Percentiles rank a stretch among this genome's conserved stretches.
Conservation (phyloP, 2,888 invertebrate genomes). For the Melanophora roralis region DNA sequence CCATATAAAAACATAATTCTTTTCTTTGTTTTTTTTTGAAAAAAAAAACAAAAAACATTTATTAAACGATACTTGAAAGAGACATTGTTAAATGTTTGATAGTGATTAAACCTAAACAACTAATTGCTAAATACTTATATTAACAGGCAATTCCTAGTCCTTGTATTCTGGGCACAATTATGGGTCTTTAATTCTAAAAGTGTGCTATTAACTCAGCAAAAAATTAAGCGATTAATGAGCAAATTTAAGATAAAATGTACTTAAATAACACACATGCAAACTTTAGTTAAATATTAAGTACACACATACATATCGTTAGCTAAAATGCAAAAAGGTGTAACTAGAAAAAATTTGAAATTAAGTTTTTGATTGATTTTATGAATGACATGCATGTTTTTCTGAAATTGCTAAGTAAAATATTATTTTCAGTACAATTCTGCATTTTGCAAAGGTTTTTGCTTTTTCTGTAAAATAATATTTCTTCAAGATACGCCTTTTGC, state of each 20-base stretch:
- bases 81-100: neutral
- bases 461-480: too few relatives aligned
- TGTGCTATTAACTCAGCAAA: constrained; percentile 55
- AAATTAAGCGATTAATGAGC: constrained; percentile 71
- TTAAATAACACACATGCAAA: neutral
- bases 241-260: constrained; percentile 69
- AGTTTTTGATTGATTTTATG: too few relatives aligned
- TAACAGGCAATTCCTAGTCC: neutral
- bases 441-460: too few relatives aligned
- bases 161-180: neutral
- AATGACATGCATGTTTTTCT: too few relatives aligned
- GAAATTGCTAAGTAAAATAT: too few relatives aligned
- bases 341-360: too few relatives aligned
- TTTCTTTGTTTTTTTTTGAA: neutral
- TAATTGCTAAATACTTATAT: neutral
- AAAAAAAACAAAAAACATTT: neutral
- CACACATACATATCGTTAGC: too few relatives aligned
- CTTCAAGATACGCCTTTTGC: too few relatives aligned
- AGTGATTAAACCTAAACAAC: constrained; percentile 3
- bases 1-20: constrained; percentile 3
- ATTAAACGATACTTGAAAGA: too few relatives aligned
- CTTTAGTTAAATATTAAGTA: too few relatives aligned
- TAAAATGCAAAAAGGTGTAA: too few relatives aligned
- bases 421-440: too few relatives aligned
- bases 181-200: neutral